Conservation (phyloP, 2,797 vertebrate genomes). For the Eulemur mongoz region DNA sequence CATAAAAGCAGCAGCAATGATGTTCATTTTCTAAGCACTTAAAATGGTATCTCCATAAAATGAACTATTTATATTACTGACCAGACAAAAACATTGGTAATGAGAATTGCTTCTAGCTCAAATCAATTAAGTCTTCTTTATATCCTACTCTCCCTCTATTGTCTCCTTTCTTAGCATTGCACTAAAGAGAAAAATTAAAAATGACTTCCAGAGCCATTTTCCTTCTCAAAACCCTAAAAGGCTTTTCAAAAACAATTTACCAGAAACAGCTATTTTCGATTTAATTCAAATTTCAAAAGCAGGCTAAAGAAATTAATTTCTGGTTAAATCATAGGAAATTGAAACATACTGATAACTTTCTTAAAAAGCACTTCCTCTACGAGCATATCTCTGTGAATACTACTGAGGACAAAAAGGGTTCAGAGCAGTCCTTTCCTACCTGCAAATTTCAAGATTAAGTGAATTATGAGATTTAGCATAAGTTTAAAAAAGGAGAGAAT, state of each 20-base stretch:
- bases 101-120: constrained; percentile 21
- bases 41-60: not conserved
- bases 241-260: not conserved
- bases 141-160: not conserved
- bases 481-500: constrained; percentile 45
- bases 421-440: not conserved
- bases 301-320: not conserved
- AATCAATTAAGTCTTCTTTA: constrained; percentile 62
- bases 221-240: not conserved
- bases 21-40: not conserved
- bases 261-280: constrained; percentile 36
- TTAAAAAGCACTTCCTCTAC: constrained; percentile 35
- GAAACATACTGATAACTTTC: not conserved
- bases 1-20: not conserved
- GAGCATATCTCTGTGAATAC: constrained; percentile 27
- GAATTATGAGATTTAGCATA: not conserved
- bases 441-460: constrained; percentile 53
- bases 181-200: constrained; percentile 62
- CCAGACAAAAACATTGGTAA: constrained; percentile 42
- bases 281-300: constrained; percentile 49
- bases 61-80: not conserved
- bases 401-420: not conserved
- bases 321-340: constrained; percentile 42
- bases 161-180: not conserved
- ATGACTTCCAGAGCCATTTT: constrained; percentile 30